Evolutionary conservation across 2,888 invertebrate species (phyloP).

Genomic region (Torymus auratus): DNA sequence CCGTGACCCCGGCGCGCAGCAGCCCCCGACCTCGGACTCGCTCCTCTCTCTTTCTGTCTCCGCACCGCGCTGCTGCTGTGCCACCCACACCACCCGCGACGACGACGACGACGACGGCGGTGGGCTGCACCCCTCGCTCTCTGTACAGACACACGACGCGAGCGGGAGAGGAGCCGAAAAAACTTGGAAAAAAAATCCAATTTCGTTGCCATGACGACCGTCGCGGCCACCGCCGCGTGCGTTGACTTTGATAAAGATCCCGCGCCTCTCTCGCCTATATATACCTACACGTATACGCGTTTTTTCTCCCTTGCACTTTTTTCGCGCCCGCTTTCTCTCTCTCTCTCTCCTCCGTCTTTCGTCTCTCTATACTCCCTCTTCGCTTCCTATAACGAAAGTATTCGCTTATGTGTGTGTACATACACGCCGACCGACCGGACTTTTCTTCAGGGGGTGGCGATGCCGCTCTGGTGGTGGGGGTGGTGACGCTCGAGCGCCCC

Average conservation of each 20-base stretch:
- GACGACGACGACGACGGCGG: constrained; percentile 22
- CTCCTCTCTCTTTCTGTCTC: constrained; percentile 50
- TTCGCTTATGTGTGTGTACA: too few relatives aligned
- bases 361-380: background rate
- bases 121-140: constrained; percentile 24
- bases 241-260: constrained; percentile 77
- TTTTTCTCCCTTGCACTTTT: background rate
- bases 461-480: too few relatives aligned
- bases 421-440: too few relatives aligned
- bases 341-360: constrained; percentile 45
- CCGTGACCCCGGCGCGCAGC: constrained; percentile 31
- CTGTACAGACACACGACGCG: constrained; percentile 53
- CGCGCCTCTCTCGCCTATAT: constrained; percentile 54
- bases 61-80: constrained; percentile 40
- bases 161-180: constrained; percentile 73
- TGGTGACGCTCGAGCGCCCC: too few relatives aligned
- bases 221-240: constrained; percentile 68
- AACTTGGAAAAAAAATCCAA: constrained; percentile 76
- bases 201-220: constrained; percentile 76
- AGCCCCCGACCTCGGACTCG: constrained; percentile 50
- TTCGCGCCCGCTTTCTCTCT: constrained; percentile 33
- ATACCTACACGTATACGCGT: background rate
- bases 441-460: too few relatives aligned
- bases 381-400: background rate
- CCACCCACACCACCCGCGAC: constrained; percentile 40